Percentiles rank a stretch among this genome's conserved stretches.
Conservation (phyloP, 2,113 vertebrate species). For the Lagenorhynchus albirostris region DNA sequence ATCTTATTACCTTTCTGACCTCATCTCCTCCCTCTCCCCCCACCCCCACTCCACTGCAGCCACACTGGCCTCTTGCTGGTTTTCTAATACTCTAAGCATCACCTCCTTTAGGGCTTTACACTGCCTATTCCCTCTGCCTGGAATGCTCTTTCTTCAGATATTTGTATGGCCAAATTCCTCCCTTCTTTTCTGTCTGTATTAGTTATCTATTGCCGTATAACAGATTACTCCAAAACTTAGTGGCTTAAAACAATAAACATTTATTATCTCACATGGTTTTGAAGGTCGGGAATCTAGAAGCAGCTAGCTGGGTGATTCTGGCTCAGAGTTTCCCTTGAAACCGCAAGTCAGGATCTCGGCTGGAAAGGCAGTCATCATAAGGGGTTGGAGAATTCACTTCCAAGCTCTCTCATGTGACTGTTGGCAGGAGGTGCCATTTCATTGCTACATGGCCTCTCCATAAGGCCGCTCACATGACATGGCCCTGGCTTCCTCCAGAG, state of each 20-base stretch:
- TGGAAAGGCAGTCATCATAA: background rate
- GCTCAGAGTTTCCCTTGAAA: background rate
- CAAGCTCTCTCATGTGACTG: background rate
- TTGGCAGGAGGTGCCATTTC: background rate
- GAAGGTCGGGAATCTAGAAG: background rate
- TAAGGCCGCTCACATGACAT: background rate
- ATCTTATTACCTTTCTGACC: background rate
- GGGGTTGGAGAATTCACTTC: background rate
- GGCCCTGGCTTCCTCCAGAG: background rate
- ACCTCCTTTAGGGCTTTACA: background rate
- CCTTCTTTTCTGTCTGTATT: conserved; percentile 6
- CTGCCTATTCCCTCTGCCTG: background rate
- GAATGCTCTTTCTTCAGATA: background rate
- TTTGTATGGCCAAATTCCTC: background rate
- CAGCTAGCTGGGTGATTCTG: background rate
- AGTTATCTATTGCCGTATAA: background rate
- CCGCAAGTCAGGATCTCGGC: background rate
- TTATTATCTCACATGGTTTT: background rate
- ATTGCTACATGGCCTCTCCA: background rate
- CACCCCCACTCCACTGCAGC: background rate
- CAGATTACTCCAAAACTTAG: background rate
- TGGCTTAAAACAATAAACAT: background rate
- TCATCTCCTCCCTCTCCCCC: background rate
- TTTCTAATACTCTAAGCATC: background rate
- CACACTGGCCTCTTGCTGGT: background rate